Base-by-base conservation (phyloP, 2,113 vertebrate species). In the Pelvicachromis taeniatus region DNA sequence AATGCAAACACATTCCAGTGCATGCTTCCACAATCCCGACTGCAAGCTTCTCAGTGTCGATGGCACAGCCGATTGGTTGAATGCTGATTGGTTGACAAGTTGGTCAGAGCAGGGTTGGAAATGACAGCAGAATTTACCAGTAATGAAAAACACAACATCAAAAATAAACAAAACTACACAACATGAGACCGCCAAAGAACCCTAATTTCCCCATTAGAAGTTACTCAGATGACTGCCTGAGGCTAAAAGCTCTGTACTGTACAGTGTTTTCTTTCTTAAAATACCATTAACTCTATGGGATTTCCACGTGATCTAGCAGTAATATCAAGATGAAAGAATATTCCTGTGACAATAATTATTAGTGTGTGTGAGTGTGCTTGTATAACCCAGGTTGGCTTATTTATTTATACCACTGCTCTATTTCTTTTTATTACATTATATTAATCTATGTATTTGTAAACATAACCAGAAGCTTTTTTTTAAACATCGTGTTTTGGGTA, bases 191-290 rank as follows among this genome's bases (percentile, higher is more conserved):
- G n/a, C n/a, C 63, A 14, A 35, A 0, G 63, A 42, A 23, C n/a
- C 45, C 21, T 42, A 42, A 68, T 42, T 68, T 68, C 7, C 50
- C 8, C 50, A 52, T 52, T 52, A 81, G 82, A 80, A 89, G 45
- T 52, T 82, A 70, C 85, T 83, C 86, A 77, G 70, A 89, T 83
- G 65, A 53, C 82, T 85, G 79, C 83, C 84, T 55, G 63, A 65
- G 78, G 77, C 82, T 88, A 83, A 90, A 85, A 84, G 84, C 80
- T 85, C 78, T 83, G 80, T 53, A 81, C 58, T 88, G 80, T 70
- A 58, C 54, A 68, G 77, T 55, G 73, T 48, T 53, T 50, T 80
- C 58, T 3, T 26, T 26, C 3, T 26, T 26, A 26, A 35, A 19
- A 53, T 40, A 48, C 10, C 68, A 42, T 83, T 80, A 83, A 78